Conservation (phyloP, 2,888 invertebrate species). For the Lepidochitona cinerea region DNA sequence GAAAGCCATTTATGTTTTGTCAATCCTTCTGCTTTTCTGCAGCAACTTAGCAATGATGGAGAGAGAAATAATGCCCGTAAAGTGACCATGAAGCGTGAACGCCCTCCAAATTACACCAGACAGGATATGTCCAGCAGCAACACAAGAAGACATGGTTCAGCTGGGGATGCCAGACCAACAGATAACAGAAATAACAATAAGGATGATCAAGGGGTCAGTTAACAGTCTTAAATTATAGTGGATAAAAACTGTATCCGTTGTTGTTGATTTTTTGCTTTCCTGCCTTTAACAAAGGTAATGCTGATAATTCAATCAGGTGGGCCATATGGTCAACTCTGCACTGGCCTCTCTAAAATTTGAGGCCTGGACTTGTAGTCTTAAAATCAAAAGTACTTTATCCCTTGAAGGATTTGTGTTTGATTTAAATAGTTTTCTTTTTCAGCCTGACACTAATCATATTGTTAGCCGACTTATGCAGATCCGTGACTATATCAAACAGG, state of each 20-base stretch:
- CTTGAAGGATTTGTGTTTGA: too few relatives aligned
- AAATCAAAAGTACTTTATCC: too few relatives aligned
- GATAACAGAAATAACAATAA: slow-evolving; percentile 51
- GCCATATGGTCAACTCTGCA: too few relatives aligned
- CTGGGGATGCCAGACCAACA: slow-evolving; percentile 13
- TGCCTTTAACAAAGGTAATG: too few relatives aligned
- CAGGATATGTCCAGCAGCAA: slow-evolving; percentile 34
- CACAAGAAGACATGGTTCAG: not conserved
- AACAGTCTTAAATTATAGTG: too few relatives aligned
- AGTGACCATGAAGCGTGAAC: slow-evolving; percentile 42
- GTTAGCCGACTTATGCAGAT: slow-evolving; percentile 68
- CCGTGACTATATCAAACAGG: slow-evolving; percentile 68
- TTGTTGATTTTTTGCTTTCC: too few relatives aligned
- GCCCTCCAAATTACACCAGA: slow-evolving; percentile 42
- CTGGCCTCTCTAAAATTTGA: too few relatives aligned
- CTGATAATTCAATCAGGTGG: too few relatives aligned
- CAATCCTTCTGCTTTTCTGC: not conserved
- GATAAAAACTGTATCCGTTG: too few relatives aligned
- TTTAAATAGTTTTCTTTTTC: slow-evolving; percentile 11
- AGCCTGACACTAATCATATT: slow-evolving; percentile 67
- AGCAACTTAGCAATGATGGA: slow-evolving; percentile 57
- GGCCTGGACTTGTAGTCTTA: too few relatives aligned
- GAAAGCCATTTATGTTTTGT: too few relatives aligned
- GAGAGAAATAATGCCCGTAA: slow-evolving; percentile 60
- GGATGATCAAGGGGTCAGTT: slow-evolving; percentile 34